Base-by-base conservation (phyloP, 2,888 invertebrate genomes). In the Drosophila birchii region DNA sequence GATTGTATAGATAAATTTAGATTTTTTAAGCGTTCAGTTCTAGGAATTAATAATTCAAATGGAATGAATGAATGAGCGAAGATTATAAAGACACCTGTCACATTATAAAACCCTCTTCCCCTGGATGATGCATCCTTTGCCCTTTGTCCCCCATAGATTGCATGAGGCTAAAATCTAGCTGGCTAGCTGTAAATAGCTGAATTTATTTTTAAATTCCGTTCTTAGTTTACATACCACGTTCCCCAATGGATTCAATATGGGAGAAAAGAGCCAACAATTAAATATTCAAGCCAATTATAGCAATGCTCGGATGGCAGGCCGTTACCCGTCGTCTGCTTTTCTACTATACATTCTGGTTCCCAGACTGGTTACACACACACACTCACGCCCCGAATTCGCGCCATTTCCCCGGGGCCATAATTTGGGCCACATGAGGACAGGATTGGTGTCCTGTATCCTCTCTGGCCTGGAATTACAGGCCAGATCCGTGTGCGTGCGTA, bases 251-350 rank as follows among this genome's bases (percentile, higher is more conserved):
- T 70, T 70, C 71, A 51, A 56, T 72, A 62, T 44, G 34, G 44
- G 41, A 60, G 29, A 29, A 72, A 62, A 54, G 38, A 75, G 68
- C 64, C 61, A 71, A 71, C 75, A 75, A 85, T 87, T 73, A 87
- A 87, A 77, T 86, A 84, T 87, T 79, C 79, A 79, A 77, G 64
- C 67, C 81, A 83, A 82, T 86, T 86, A 83, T 55, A 68, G 66
- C 66, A 14, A n/a, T 39, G 23, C 23, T 29, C 43, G 26, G 26
- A 26, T 26, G 26, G 26, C 26, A 26, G 26, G 5, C 26, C 26
- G 26, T 5, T 26, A 5, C 26, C 26, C 26, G 26, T 38, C n/a
- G 61, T 38, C 57, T 60, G 56, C 39, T 23, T n/a, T 45, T 45
- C 45, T 26, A 45, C 45, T 16, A 23, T 23, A 3, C 8, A 18